Conservation (phyloP, 2,113 vertebrate species). For the Coregonus clupeaformis region DNA sequence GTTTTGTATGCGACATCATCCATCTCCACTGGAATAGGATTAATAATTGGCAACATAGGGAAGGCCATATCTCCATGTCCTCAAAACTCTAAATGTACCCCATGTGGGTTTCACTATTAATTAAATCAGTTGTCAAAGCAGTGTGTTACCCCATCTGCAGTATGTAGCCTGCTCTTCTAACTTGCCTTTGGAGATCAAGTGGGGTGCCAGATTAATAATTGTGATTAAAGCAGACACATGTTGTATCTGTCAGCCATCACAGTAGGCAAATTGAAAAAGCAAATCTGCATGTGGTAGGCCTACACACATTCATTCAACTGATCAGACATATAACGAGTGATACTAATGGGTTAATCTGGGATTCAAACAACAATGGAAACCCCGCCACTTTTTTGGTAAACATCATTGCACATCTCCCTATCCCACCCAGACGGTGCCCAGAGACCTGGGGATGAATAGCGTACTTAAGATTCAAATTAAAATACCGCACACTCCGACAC, state of each 20-base stretch:
- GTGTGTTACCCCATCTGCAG: constrained; percentile 46
- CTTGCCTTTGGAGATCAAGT: constrained; percentile 44
- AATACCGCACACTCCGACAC: too few species aligned
- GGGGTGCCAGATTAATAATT: constrained; percentile 29
- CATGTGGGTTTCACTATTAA: constrained; percentile 55
- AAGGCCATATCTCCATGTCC: constrained; percentile 52
- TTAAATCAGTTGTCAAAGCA: constrained; percentile 53
- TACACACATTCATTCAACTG: neutral
- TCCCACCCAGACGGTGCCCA: too few species aligned
- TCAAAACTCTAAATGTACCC: constrained; percentile 42
- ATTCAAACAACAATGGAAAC: too few species aligned
- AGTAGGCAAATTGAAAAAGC: constrained; percentile 21
- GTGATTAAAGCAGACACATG: constrained; percentile 43
- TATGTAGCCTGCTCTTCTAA: constrained; percentile 9
- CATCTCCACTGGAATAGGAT: constrained; percentile 44
- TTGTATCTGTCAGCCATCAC: constrained; percentile 27
- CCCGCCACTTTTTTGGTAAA: too few species aligned
- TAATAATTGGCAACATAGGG: constrained; percentile 57
- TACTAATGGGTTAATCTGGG: too few species aligned
- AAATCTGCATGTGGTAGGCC: constrained; percentile 18
- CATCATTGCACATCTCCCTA: too few species aligned
- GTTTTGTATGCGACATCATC: constrained; percentile 31
- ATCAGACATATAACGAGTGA: neutral
- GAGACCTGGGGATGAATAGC: too few species aligned
- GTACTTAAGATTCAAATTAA: too few species aligned